phyloP scores from a whole-genome alignment of 2,888 invertebrate genomes.

The Caenorhabditis zanzibari region DNA sequence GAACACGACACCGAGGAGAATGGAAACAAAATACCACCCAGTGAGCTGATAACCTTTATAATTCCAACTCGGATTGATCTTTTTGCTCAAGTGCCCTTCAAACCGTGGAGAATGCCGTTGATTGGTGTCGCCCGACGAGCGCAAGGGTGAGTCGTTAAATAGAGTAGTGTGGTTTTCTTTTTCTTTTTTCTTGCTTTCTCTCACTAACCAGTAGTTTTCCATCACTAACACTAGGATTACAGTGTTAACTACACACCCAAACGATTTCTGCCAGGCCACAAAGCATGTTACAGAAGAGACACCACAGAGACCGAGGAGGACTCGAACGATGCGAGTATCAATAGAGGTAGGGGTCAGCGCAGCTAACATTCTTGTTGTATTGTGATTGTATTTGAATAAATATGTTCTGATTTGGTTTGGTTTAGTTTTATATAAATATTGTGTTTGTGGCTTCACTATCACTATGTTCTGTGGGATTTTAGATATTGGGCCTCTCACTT shows the following conservation, averaged over 20 bases:
- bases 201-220: no score
- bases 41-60: constrained; percentile 17
- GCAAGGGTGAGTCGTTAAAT: constrained; percentile 5
- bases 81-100: constrained; percentile 30
- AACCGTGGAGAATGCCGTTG: constrained; percentile 43
- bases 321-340: background rate
- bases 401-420: background rate
- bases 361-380: background rate
- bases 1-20: no score
- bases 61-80: constrained; percentile 28
- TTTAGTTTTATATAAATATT: no score
- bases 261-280: background rate
- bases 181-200: background rate
- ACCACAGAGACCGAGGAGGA: background rate
- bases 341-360: background rate
- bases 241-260: constrained; percentile 1
- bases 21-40: background rate
- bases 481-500: constrained; percentile 26
- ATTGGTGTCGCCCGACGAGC: constrained; percentile 37
- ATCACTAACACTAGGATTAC: background rate
- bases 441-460: no score
- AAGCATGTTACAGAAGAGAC: background rate
- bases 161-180: background rate
- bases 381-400: background rate
- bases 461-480: no score